Percentiles rank a stretch among this genome's conserved stretches.
phyloP scores from a whole-genome alignment of 2,113 vertebrate genomes.

The Fregata magnificens region DNA sequence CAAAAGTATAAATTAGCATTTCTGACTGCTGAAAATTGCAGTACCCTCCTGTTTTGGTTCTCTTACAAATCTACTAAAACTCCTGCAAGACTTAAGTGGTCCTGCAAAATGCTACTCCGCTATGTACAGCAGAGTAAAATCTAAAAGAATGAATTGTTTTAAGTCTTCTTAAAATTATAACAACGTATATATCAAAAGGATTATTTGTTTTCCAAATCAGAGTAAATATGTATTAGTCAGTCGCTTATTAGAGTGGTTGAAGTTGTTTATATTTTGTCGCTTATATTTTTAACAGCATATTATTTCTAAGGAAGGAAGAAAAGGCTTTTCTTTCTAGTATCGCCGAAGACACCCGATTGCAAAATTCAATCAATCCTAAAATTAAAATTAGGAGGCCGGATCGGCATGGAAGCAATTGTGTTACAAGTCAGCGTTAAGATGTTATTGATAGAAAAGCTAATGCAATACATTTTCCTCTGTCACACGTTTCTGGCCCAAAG shows the following conservation, averaged over 20 bases:
- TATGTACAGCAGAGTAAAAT: not conserved
- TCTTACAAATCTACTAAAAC: not conserved
- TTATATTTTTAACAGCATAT: slow-evolving; percentile 5
- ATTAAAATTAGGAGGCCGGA: slow-evolving; percentile 58
- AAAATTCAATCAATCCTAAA: slow-evolving; percentile 45
- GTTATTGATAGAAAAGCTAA: slow-evolving; percentile 70
- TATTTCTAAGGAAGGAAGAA: not conserved
- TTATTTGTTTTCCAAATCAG: not conserved
- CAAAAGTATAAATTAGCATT: not conserved
- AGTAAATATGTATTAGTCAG: slow-evolving; percentile 20
- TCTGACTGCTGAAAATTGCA: not conserved
- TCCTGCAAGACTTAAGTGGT: not conserved
- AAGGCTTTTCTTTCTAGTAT: not conserved
- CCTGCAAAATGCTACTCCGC: not conserved
- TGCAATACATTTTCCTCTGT: slow-evolving; percentile 68
- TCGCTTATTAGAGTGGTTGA: slow-evolving; percentile 5
- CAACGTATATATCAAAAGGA: not conserved
- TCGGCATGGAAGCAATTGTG: slow-evolving; percentile 46
- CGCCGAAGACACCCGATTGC: not conserved
- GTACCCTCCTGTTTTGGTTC: not conserved
- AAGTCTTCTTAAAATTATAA: not conserved
- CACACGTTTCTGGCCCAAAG: slow-evolving; percentile 68
- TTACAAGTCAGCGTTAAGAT: slow-evolving; percentile 55
- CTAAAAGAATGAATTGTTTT: not conserved
- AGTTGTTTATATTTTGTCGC: slow-evolving; percentile 5